phyloP scores from a whole-genome alignment of 2,113 vertebrate genomes.

The Odontophorus gujanensis region DNA sequence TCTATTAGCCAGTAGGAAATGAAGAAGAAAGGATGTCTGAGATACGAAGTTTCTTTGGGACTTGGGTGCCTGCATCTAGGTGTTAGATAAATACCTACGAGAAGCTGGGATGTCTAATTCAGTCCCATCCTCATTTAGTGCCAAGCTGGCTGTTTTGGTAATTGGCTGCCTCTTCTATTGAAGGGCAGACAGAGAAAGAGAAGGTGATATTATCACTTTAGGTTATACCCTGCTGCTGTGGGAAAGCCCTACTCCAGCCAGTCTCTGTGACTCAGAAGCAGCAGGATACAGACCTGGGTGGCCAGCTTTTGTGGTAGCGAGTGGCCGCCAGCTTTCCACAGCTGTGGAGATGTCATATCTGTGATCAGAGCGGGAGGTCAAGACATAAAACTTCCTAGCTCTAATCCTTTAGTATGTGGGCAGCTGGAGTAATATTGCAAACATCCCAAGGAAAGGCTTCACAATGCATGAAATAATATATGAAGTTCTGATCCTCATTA shows the following conservation, averaged over 20 bases:
- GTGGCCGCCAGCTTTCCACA: not conserved
- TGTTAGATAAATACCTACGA: not conserved
- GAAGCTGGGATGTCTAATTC: not conserved
- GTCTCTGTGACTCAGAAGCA: not conserved
- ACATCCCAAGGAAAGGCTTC: not conserved
- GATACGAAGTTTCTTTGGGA: not conserved
- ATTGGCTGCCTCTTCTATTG: not conserved
- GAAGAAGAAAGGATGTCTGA: not conserved
- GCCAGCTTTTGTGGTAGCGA: rapidly evolving
- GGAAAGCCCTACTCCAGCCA: not conserved
- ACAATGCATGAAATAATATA: not conserved
- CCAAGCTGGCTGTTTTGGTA: not conserved
- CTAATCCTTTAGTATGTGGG: not conserved
- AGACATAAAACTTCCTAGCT: not conserved
- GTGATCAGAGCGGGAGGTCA: not conserved
- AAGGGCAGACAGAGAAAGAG: not conserved
- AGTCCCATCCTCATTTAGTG: not conserved
- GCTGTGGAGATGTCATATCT: not conserved
- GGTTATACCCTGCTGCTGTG: not conserved
- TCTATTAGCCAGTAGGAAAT: not conserved
- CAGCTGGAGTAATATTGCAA: not conserved
- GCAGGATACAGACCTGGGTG: rapidly evolving
- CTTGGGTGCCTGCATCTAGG: not conserved
- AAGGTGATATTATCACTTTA: not conserved
- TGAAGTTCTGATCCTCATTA: not conserved